These are phyloP conservation scores for Pachymerium ferrugineum DNA, from an alignment of 2,888 invertebrate genomes.

Conservation along the genomic window DNA sequence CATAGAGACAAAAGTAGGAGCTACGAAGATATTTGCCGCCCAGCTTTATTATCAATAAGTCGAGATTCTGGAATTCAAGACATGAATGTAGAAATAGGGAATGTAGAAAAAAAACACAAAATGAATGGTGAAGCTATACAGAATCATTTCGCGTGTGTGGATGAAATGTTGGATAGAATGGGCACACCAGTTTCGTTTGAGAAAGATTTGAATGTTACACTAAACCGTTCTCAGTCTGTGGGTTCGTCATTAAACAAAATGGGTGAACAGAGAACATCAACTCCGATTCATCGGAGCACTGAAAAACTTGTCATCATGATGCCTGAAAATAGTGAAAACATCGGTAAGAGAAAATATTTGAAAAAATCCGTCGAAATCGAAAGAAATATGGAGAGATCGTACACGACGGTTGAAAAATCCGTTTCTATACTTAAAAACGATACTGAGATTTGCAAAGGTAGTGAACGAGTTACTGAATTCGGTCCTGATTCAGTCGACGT, in stretches of 20 bases:
- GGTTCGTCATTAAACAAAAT: neutral
- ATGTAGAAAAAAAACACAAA: neutral
- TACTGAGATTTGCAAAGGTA: neutral
- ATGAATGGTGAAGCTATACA: neutral
- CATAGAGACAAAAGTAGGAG: neutral
- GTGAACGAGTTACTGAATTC: conserved; percentile 5
- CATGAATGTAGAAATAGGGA: neutral
- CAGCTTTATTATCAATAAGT: neutral
- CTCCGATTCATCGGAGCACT: neutral
- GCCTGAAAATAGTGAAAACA: neutral
- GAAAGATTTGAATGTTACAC: neutral
- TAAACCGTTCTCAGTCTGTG: neutral
- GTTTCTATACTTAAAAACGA: neutral
- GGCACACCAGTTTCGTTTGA: neutral
- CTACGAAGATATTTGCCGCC: neutral
- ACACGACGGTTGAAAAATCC: conserved; percentile 9
- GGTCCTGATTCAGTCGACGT: neutral
- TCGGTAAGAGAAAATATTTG: neutral
- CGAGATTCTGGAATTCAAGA: neutral
- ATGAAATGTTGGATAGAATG: neutral
- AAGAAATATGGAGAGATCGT: neutral
- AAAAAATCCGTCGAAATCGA: conserved; percentile 23
- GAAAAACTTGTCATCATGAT: conserved; percentile 1
- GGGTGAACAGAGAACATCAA: neutral
- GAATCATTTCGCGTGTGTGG: neutral